Evolutionary conservation across 30 jellyfish, hydroid and myxozoan genomes (phyloP).

Genomic region (Hydractinia echinata): DNA sequence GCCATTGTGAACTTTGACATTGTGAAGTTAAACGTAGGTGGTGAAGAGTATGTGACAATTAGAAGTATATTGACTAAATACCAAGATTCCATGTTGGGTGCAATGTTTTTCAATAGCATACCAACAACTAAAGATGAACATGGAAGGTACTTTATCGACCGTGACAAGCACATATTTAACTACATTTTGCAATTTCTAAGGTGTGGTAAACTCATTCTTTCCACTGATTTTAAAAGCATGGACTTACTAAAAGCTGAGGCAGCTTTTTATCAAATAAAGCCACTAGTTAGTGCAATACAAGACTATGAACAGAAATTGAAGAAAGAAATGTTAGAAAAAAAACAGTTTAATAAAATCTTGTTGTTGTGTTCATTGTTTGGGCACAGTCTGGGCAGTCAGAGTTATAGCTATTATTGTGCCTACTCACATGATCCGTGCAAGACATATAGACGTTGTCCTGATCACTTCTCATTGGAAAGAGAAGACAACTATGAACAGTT

Average conservation of each 20-base stretch:
- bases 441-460: background rate
- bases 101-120: constrained; percentile 10
- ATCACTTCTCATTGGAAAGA: background rate
- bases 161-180: constrained; percentile 9
- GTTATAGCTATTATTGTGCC: background rate
- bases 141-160: constrained; percentile 33
- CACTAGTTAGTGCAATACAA: constrained; percentile 1
- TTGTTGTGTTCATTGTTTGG: constrained; percentile 16
- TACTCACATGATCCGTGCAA: background rate
- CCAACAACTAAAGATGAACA: constrained; percentile 23
- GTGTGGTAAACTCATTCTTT: constrained; percentile 22
- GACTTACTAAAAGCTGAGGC: constrained; percentile 14
- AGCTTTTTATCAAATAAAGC: constrained; percentile 2
- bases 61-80: constrained; percentile 20
- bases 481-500: background rate
- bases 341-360: background rate
- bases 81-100: constrained; percentile 20
- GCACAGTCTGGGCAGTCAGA: background rate
- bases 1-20: constrained; percentile 7
- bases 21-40: constrained; percentile 36
- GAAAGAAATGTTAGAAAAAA: background rate
- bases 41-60: constrained; percentile 18
- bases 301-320: background rate
- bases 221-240: constrained; percentile 21
- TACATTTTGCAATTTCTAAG: constrained; percentile 36